These are phyloP conservation scores for Oryzias dopingdopingensis DNA, from an alignment of 2,797 vertebrate species.

Conservation along the genomic window DNA sequence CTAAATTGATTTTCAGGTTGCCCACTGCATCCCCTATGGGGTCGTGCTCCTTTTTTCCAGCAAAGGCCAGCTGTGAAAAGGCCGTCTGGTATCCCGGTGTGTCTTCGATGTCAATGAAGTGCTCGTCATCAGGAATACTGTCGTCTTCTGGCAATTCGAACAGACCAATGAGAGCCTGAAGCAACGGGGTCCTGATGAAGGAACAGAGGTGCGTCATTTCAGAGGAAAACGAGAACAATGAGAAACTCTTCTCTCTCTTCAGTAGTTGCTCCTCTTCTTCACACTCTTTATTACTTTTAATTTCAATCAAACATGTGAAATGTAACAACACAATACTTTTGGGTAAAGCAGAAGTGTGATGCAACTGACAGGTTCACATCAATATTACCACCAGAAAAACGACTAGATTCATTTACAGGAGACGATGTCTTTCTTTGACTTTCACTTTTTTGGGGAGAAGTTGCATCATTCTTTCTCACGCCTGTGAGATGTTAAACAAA, in stretches of 20 bases:
- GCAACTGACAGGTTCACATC: no score
- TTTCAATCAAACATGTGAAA: no score
- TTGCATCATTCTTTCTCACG: neutral
- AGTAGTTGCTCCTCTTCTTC: no score
- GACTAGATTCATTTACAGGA: no score
- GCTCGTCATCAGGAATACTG: conserved; percentile 95
- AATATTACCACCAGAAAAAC: no score
- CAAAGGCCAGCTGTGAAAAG: conserved; percentile 97
- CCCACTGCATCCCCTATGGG: conserved; percentile 92
- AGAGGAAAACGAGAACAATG: no score
- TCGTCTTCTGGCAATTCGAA: conserved; percentile 97
- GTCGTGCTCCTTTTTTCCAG: conserved; percentile 94
- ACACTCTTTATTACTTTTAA: no score
- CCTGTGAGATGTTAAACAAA: neutral
- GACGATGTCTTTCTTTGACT: neutral
- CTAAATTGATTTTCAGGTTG: conserved; percentile 93
- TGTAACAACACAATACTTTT: no score
- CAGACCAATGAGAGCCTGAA: conserved; percentile 95
- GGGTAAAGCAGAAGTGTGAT: no score
- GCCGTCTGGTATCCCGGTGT: conserved; percentile 97
- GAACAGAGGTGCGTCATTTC: neutral
- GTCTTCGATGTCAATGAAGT: conserved; percentile 98
- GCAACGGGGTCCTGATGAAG: conserved; percentile 85
- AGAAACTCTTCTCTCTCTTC: no score
- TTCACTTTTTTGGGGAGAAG: neutral